phyloP scores from a whole-genome alignment of 2,113 vertebrate genomes.

The Calidris pugnax region DNA sequence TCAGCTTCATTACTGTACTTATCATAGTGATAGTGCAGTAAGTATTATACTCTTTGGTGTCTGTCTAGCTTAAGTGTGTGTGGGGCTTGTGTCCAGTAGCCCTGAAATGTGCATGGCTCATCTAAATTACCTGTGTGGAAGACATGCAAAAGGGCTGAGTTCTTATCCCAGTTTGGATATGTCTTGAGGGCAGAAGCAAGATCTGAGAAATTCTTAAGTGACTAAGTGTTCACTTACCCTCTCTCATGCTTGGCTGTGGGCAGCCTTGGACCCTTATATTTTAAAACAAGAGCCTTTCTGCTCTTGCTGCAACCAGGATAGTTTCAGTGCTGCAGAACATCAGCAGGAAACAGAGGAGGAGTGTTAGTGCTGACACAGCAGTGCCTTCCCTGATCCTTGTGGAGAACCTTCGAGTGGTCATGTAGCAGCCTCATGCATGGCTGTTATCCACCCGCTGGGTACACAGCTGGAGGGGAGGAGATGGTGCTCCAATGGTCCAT shows the following conservation, averaged over 20 bases:
- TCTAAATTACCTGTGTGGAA: background rate
- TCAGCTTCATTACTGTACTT: conserved; percentile 66
- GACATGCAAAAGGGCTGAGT: background rate
- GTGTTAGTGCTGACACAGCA: background rate
- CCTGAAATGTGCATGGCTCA: background rate
- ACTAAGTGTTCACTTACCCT: background rate
- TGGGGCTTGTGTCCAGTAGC: accelerated
- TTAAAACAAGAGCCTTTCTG: background rate
- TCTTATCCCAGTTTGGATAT: background rate
- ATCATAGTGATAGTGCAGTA: conserved; percentile 72
- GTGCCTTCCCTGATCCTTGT: background rate
- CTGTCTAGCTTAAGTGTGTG: background rate
- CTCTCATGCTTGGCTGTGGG: background rate
- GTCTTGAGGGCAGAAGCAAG: background rate
- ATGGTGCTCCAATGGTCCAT: background rate
- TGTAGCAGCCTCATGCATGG: background rate
- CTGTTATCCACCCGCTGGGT: background rate
- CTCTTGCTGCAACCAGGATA: background rate
- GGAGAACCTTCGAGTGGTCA: background rate
- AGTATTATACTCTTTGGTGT: conserved; percentile 45
- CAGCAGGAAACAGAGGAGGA: background rate
- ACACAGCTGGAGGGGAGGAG: background rate
- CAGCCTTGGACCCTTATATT: accelerated
- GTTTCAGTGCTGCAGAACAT: background rate
- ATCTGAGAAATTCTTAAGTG: background rate